Evolutionary conservation across 2,888 invertebrate genomes (phyloP).

Genomic region (Polymixis lichenea): DNA sequence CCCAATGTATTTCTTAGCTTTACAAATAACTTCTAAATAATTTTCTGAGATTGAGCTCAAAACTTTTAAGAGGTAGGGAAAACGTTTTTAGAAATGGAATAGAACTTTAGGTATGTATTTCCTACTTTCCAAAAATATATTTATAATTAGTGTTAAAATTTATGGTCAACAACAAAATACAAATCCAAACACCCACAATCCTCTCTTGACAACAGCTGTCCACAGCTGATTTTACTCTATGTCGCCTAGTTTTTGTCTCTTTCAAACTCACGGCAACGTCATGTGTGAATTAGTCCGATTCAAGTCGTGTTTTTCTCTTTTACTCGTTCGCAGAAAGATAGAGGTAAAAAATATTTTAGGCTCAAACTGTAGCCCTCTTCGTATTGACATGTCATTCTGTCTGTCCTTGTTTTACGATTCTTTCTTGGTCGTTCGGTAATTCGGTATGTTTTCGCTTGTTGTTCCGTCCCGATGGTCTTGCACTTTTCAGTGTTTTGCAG

Average conservation of each 20-base stretch:
- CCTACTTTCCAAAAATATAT: not conserved
- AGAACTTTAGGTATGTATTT: not conserved
- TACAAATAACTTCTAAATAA: no score
- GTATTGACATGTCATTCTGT: slow-evolving; percentile 40
- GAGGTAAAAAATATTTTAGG: slow-evolving; percentile 52
- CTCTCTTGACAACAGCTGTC: slow-evolving; percentile 77
- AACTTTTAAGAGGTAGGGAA: no score
- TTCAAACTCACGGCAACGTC: slow-evolving; percentile 50
- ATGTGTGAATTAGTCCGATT: not conserved
- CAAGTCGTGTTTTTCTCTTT: slow-evolving; percentile 48
- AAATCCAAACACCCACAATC: not conserved
- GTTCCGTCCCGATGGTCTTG: slow-evolving; percentile 81
- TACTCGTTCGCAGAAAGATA: slow-evolving; percentile 18
- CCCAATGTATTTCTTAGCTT: no score
- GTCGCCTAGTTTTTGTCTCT: slow-evolving; percentile 63
- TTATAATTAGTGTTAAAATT: not conserved
- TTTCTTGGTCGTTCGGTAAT: slow-evolving; percentile 68
- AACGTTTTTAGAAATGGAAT: not conserved
- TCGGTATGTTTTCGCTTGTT: slow-evolving; percentile 83
- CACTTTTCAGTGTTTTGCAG: slow-evolving; percentile 81
- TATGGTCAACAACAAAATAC: not conserved
- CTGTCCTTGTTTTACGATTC: slow-evolving; percentile 66
- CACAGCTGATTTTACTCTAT: slow-evolving; percentile 84
- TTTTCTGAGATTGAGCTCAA: not conserved
- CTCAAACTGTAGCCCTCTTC: slow-evolving; percentile 42